Evolutionary conservation across 1,140 invertebrate species (phyloP), one percentile per base, ranked within the genome.

Genomic region (Oryctes rhinoceros): DNA sequence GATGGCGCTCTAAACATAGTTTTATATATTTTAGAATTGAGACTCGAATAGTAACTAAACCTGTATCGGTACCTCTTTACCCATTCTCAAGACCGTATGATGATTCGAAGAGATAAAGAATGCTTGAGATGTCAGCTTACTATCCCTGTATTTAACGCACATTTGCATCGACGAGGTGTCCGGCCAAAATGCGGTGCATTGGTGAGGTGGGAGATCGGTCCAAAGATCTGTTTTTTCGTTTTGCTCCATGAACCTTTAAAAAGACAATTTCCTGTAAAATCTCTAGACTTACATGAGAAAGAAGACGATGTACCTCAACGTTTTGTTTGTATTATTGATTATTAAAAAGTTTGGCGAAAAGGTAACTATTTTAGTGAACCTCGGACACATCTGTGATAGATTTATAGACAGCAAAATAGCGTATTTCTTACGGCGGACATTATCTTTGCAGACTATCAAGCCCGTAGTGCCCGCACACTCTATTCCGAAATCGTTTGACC

Each of bases 301-400:
- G 24, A 30, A 30, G 0, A 30, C 24, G 24, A 30, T 20, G 53
- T 71, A 71, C 86, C 87, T 87, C 20, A 96, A 86, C 62, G 91
- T 90, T 80, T 91, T 90, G 80, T 90, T 91, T 0, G 93, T 94
- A 81, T 93, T 92, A 87, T 97, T 97, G 77, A 90, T 90, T 0
- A 97, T 91, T 76, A 96, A 89, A 87, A 96, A 97, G 88, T 95
- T 96, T 0, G 96, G 95, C 15, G 95, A 89, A 37, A 97, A 91
- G 0, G 94, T 95, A 4, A 97, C 91, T 30, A 97, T 94, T 86
- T 96, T 96, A 0, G 96, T 97, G 44, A 96, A 87, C 81, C 91
- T 89, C 0, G 93, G 92, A 62, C 92, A 92, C 20, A 94, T 89
- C 79, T 92, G 90, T 1, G 93, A 93, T 37, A 91, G 87, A 3